Evolutionary conservation across 2,113 vertebrate species (phyloP).

Genomic region (Onychorhynchus coronatus): DNA sequence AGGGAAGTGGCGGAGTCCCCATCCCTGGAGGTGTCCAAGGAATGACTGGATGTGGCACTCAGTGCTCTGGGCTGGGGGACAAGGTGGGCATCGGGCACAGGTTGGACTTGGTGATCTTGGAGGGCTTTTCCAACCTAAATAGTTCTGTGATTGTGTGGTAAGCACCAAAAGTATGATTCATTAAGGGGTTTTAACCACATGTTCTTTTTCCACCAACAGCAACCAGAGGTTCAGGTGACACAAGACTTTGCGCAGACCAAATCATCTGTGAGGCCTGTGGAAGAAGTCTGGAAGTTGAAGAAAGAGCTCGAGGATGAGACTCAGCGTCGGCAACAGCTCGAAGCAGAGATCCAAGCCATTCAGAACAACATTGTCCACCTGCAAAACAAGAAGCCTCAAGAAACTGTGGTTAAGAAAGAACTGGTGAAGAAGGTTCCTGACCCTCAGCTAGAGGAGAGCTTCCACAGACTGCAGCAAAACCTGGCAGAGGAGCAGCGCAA

Average conservation of each 20-base stretch:
- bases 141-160: neutral
- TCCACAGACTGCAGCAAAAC: constrained; percentile 84
- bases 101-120: neutral
- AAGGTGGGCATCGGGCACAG: neutral
- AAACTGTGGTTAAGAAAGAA: constrained; percentile 88
- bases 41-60: accelerated
- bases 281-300: constrained; percentile 86
- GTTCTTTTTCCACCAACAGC: constrained; percentile 67
- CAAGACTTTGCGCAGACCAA: constrained; percentile 69
- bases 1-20: neutral
- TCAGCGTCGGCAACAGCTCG: constrained; percentile 87
- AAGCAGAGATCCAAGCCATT: constrained; percentile 83
- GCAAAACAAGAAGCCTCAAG: constrained; percentile 87
- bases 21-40: neutral
- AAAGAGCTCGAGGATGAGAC: constrained; percentile 89
- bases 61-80: neutral
- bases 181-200: neutral
- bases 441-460: constrained; percentile 86
- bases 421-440: constrained; percentile 91
- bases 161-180: neutral
- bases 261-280: constrained; percentile 47
- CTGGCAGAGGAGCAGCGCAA: constrained; percentile 86
- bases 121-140: neutral
- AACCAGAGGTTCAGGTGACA: constrained; percentile 76
- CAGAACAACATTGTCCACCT: constrained; percentile 87